Base-by-base conservation (phyloP, 2,797 vertebrate species). In the Crenuchus spilurus region DNA sequence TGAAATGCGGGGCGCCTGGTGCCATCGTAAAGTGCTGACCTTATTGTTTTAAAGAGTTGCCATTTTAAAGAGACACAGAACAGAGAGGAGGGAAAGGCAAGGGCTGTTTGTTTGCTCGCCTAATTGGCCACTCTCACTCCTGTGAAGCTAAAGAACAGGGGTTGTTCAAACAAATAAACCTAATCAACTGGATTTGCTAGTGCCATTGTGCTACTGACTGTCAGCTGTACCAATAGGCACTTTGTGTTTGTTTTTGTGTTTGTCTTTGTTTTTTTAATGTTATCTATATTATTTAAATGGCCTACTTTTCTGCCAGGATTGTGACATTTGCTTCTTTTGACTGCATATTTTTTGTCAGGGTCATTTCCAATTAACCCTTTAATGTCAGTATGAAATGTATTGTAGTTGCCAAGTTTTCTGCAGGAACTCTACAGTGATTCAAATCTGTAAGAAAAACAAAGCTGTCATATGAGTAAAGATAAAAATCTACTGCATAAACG, bases 1-100 rank as follows among this genome's bases (percentile, higher is more conserved):
- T 87, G 85, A 89, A 83, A 84, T 82, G 35, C 46, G 74, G 82
- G 84, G 84, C 82, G 87, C 88, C 86, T 64, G 76, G 80, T 86
- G 84, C 87, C 83, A 84, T 92, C 87, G 84, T 91, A 91, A 92
- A 87, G 79, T 78, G 33, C 28, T 84, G 85, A 91, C 88, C 91
- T 90, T 84, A 86, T 66, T 80, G 69, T 83, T 83, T 85, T 70
- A 77, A 81, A 74, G 72, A 67, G 72, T 72, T 69, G 0, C 35
- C 6, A 11, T 48, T 80, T 76, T 75, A 58, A 70, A 63, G 58
- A 76, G 72, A 71, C 30, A 10, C n/a, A 39, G 44, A 61, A 18
- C 28, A 8, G 22, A 11, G 55, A 31, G 54, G 70, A 18, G 37
- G 20, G 51, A 52, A 55, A 54, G 42, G 35, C 70, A 49, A 63